phyloP scores from a whole-genome alignment of 2,113 vertebrate genomes.

The Beaufortia kweichowensis region DNA sequence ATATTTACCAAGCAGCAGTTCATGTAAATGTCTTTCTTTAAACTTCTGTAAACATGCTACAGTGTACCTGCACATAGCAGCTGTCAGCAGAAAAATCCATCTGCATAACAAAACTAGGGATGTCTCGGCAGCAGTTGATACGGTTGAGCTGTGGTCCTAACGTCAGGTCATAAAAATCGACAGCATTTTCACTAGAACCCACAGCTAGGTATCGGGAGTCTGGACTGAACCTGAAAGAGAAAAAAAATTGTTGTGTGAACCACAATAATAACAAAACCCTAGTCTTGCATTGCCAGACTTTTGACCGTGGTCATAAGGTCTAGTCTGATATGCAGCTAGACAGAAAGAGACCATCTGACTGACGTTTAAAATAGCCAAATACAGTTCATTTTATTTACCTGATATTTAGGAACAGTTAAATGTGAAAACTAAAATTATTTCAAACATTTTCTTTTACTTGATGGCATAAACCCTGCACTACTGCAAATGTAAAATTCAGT shows the following conservation, averaged over 20 bases:
- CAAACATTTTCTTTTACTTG: too few relatives aligned
- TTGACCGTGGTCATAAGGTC: too few relatives aligned
- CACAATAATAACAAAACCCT: background rate
- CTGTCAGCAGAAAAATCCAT: constrained; percentile 97
- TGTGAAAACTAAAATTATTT: too few relatives aligned
- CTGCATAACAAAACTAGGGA: constrained; percentile 92
- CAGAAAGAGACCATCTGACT: too few relatives aligned
- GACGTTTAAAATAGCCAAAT: too few relatives aligned
- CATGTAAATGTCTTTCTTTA: background rate
- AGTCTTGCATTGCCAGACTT: too few relatives aligned
- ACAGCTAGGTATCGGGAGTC: constrained; percentile 91
- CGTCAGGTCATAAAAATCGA: constrained; percentile 94
- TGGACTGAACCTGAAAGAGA: constrained; percentile 86
- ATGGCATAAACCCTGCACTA: too few relatives aligned
- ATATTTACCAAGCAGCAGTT: background rate
- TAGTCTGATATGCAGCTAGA: too few relatives aligned
- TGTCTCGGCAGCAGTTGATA: constrained; percentile 93
- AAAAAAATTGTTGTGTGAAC: background rate
- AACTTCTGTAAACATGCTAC: background rate
- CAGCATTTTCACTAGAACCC: constrained; percentile 91
- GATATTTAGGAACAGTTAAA: background rate
- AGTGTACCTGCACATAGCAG: constrained; percentile 84
- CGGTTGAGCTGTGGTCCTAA: constrained; percentile 90
- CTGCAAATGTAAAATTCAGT: too few relatives aligned
- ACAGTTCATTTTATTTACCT: background rate